Conservation (phyloP, 2,797 vertebrate genomes). For the Darevskia mixta region DNA sequence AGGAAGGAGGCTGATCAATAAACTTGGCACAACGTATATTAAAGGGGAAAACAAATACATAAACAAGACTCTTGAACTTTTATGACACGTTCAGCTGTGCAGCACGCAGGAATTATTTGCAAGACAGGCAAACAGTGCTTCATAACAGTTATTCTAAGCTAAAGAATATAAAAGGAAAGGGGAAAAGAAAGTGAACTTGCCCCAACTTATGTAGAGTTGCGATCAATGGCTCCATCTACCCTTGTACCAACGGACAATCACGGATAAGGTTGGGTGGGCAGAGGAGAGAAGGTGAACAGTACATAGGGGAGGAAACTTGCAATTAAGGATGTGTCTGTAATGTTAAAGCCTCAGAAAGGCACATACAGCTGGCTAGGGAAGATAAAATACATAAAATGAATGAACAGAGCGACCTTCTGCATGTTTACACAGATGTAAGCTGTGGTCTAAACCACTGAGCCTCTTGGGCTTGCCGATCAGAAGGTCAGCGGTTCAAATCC, state of each 20-base stretch:
- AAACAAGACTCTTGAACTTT: conserved; percentile 21
- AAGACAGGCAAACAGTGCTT: not conserved
- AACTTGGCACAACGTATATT: conserved; percentile 2
- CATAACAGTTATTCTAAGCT: not conserved
- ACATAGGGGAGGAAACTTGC: not conserved
- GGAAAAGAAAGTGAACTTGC: not conserved
- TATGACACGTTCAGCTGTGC: not conserved
- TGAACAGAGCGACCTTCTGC: not conserved
- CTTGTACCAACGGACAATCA: not conserved
- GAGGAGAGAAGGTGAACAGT: not conserved
- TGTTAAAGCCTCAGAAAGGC: not conserved
- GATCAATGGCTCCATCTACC: not conserved
- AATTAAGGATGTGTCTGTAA: not conserved
- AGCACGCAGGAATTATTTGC: not conserved
- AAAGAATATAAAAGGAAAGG: not conserved
- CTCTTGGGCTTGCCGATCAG: too few relatives aligned
- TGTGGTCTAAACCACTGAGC: too few relatives aligned
- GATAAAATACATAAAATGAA: not conserved
- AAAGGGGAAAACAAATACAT: conserved; percentile 28
- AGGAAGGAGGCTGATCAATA: conserved; percentile 40
- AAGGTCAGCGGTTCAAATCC: too few relatives aligned
- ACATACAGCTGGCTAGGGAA: not conserved
- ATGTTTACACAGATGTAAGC: not conserved
- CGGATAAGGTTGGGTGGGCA: not conserved
- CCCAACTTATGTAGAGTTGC: too few relatives aligned